Evolutionary conservation across 1,140 invertebrate species (phyloP), one percentile per base, ranked within the genome.

Genomic region (Branchinecta lynchi): DNA sequence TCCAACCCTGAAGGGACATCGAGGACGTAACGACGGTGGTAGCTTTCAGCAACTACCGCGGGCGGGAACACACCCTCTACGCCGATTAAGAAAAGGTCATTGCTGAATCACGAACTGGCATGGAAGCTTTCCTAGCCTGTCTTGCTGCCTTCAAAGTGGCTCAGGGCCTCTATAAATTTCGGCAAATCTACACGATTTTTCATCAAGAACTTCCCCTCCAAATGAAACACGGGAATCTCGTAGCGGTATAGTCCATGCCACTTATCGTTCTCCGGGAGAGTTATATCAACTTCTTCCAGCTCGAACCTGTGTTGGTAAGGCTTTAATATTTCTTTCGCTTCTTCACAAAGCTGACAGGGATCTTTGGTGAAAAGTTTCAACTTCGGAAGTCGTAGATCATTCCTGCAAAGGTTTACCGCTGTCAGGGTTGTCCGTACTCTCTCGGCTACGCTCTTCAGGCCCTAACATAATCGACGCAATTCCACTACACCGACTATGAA

Each of bases 211-310:
- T 87, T 81, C 15, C 86, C 87, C 77, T 93, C 87, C 7, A 93
- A 81, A 80, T 92, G 89, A 74, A 93, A 79, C 12, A 93, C 90
- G 67, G 92, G 91, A 75, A 93, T 93, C 77, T 93, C 89, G 77
- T 87, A 83, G 70, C 85, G 82, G 75, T 92, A 95, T n/a, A 90
- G 79, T 69, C 85, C 79, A 68, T 85, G 80, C 82, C 85, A 90
- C 69, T 82, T 79, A 68, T 87, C 75, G 77, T 93, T 92, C 75
- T 84, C 86, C 74, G 83, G 82, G 15, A 80, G 77, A 12, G 84
- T 84, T 44, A 93, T 93, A 77, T 92, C 85, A 67, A 93, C 83
- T 78, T 86, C 84, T 78, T 87, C 80, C 68, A 90, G 80, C 44
- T 78, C 77, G 75, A 87, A 83, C 73, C 82, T 81, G 73, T 83